phyloP scores from a whole-genome alignment of 2,113 vertebrate genomes.

The Gymnobelideus leadbeateri region DNA sequence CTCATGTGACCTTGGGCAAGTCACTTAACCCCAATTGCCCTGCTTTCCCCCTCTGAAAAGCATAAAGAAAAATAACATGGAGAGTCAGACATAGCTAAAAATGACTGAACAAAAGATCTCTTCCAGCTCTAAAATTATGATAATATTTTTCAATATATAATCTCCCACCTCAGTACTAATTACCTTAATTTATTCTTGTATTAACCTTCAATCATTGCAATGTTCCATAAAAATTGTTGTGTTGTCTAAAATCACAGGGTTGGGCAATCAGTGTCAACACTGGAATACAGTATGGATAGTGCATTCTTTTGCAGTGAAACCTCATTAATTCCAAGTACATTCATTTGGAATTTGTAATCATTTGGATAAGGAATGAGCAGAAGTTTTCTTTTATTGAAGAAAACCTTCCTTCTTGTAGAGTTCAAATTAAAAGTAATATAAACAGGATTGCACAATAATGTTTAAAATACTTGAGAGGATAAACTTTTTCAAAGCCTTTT shows the following conservation, averaged over 20 bases:
- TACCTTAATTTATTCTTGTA: background rate
- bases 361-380: background rate
- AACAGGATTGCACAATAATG: background rate
- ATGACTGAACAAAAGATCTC: background rate
- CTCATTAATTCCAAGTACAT: background rate
- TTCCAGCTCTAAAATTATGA: background rate
- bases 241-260: background rate
- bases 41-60: too few relatives aligned
- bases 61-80: too few relatives aligned
- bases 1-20: too few relatives aligned
- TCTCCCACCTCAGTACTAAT: background rate
- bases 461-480: constrained; percentile 4
- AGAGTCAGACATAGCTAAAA: background rate
- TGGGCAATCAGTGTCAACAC: background rate
- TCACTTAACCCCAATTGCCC: too few relatives aligned
- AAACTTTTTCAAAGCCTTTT: constrained; percentile 3
- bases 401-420: background rate
- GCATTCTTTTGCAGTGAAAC: background rate
- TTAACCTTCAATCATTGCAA: background rate
- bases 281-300: background rate
- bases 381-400: constrained; percentile 10
- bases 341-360: constrained; percentile 1
- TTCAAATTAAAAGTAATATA: background rate
- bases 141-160: background rate
- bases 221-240: background rate